These are phyloP conservation scores for Tetragonula carbonaria DNA, from an alignment of 2,888 invertebrate genomes.

Conservation along the genomic window DNA sequence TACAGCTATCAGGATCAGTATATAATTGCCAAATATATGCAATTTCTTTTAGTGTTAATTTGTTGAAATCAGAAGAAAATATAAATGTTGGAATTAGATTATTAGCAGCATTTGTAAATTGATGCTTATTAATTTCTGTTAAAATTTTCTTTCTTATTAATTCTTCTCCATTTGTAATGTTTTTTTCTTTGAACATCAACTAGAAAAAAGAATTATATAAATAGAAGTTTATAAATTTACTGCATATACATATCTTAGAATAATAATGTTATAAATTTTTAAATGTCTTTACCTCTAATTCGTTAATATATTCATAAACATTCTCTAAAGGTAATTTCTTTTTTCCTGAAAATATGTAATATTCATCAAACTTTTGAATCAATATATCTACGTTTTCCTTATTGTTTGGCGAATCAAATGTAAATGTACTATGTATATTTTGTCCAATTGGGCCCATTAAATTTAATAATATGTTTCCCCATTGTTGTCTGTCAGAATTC, in stretches of 20 bases:
- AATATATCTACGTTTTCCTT: conserved; percentile 28
- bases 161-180: background rate
- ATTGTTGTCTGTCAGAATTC: background rate
- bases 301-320: conserved; percentile 31
- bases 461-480: conserved; percentile 45
- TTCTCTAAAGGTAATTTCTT: conserved; percentile 17
- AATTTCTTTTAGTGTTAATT: conserved; percentile 36
- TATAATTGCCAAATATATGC: conserved; percentile 34
- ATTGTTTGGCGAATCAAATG: background rate
- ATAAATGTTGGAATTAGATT: conserved; percentile 4
- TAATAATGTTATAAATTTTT: background rate
- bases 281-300: conserved; percentile 34
- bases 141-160: conserved; percentile 30
- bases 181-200: background rate
- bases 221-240: background rate
- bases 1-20: background rate
- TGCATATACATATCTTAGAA: background rate
- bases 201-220: conserved; percentile 7
- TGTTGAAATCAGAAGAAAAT: conserved; percentile 25
- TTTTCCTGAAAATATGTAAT: conserved; percentile 19
- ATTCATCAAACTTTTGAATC: conserved; percentile 44
- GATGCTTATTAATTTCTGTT: conserved; percentile 7
- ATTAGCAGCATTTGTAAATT: conserved; percentile 22
- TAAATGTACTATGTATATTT: conserved; percentile 22
- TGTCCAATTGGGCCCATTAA: conserved; percentile 56